Base-by-base conservation (phyloP, 2,113 vertebrate species). In the Xiphophorus couchianus region DNA sequence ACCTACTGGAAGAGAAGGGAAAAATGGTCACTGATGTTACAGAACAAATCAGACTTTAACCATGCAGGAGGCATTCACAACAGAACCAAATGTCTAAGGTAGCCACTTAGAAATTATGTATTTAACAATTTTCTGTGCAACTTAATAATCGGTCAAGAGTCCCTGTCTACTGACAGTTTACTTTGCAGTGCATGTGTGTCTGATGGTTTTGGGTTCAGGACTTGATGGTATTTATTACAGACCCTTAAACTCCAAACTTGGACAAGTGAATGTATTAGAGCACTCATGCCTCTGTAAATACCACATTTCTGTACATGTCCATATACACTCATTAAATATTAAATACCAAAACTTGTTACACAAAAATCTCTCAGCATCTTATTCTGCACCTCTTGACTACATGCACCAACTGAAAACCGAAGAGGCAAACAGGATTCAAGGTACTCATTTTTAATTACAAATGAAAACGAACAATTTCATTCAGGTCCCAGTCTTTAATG, bases 361-460 rank as follows among this genome's bases (percentile, higher is more conserved):
- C 15, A 62, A 74, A 58, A 67, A 74, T 72, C 29, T 58, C 35
- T 77, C 6, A 58, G 15, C 42, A 44, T 64, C 10, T 85, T 22
- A 3, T 28, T 81, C n/a, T 76, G 7, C 25, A 62, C 11, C 31
- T 19, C 1, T 65, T 15, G 13, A 42, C 25, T 4, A 3, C 17
- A 13, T 48, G 74, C 8, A 25, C 14, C 29, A 70, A 39, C 30
- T n/a, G 69, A 25, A 12, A 0, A 82, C 25, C 63, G 0, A 74
- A 74, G 65, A 73, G 39, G 1, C 17, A 42, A 10, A 54, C n/a
- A 37, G 22, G 42, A 22, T 63, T 76, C 80, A 37, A 5, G 5
- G 74, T 71, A 68, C 73, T 42, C 33, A 81, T 58, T 65, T 88
- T 86, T 86, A 87, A 86, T 91, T 88, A 91, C 88, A 92, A 86